phyloP scores from a whole-genome alignment of 2,888 invertebrate genomes.

The Apamea epomidion region DNA sequence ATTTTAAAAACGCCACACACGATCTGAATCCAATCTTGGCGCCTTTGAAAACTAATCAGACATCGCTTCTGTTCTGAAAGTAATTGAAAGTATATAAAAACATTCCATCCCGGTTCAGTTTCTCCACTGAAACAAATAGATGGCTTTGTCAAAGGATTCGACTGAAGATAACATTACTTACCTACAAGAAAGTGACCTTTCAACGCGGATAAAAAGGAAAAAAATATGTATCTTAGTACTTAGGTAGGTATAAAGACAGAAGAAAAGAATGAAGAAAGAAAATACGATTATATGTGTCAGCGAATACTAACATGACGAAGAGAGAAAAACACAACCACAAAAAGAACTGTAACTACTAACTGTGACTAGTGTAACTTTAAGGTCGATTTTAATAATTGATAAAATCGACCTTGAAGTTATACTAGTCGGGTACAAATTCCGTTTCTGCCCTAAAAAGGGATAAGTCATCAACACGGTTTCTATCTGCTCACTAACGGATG shows the following conservation, averaged over 20 bases:
- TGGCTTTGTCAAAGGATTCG: slow-evolving; percentile 6
- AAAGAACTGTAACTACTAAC: background rate
- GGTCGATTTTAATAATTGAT: background rate
- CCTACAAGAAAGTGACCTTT: background rate
- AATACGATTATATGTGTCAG: no score
- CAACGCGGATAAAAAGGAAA: background rate
- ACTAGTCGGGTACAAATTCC: background rate
- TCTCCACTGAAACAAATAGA: slow-evolving; percentile 18
- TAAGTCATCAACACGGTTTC: background rate
- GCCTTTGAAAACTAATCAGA: slow-evolving; percentile 40
- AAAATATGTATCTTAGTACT: background rate
- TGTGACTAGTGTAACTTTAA: background rate
- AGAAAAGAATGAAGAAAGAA: no score
- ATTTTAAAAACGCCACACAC: slow-evolving; percentile 27
- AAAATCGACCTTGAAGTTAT: background rate
- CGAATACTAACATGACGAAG: no score
- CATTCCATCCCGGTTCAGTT: background rate
- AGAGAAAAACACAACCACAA: background rate
- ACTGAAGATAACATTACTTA: slow-evolving; percentile 1
- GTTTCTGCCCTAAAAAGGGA: background rate
- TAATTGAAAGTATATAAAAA: slow-evolving; percentile 43
- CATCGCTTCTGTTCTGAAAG: slow-evolving; percentile 30
- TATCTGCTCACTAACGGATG: background rate
- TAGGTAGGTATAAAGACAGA: background rate
- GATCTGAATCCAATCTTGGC: slow-evolving; percentile 29